Conservation (phyloP, 2,888 invertebrate genomes). For the Nipponacmea schrenckii region DNA sequence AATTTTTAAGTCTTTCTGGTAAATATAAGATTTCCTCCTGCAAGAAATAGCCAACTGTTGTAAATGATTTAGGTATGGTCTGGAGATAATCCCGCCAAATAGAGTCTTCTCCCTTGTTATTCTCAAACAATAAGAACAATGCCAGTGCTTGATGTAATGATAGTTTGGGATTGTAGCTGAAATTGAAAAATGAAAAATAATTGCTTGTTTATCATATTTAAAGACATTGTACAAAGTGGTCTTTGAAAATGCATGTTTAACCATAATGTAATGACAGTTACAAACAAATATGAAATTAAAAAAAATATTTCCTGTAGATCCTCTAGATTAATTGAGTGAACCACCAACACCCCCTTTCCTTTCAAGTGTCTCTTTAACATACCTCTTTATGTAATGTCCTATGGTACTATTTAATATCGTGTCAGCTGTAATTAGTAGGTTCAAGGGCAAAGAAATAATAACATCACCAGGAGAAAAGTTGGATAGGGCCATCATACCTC, state of each 20-base stretch:
- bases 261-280: background rate
- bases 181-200: background rate
- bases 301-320: too few species aligned
- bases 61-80: slow-evolving; percentile 53
- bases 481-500: slow-evolving; percentile 78
- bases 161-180: slow-evolving; percentile 46
- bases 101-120: slow-evolving; percentile 69
- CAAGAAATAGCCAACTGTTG: slow-evolving; percentile 68
- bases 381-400: slow-evolving; percentile 48
- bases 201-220: background rate
- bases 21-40: background rate
- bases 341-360: too few species aligned
- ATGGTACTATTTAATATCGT: slow-evolving; percentile 52
- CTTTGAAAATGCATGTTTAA: too few species aligned
- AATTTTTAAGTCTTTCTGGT: background rate
- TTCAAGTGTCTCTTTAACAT: slow-evolving; percentile 2
- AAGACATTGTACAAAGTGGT: background rate
- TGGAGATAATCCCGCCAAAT: slow-evolving; percentile 60
- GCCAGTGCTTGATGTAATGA: slow-evolving; percentile 79
- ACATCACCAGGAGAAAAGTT: slow-evolving; percentile 72
- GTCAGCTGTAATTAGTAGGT: slow-evolving; percentile 69
- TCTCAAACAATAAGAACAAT: slow-evolving; percentile 79
- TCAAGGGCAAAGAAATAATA: slow-evolving; percentile 72
- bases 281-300: too few species aligned
- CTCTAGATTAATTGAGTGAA: too few species aligned